These are phyloP conservation scores for Drosophila kanapiae DNA, from an alignment of 1,140 invertebrate genomes.

Conservation along the genomic window DNA sequence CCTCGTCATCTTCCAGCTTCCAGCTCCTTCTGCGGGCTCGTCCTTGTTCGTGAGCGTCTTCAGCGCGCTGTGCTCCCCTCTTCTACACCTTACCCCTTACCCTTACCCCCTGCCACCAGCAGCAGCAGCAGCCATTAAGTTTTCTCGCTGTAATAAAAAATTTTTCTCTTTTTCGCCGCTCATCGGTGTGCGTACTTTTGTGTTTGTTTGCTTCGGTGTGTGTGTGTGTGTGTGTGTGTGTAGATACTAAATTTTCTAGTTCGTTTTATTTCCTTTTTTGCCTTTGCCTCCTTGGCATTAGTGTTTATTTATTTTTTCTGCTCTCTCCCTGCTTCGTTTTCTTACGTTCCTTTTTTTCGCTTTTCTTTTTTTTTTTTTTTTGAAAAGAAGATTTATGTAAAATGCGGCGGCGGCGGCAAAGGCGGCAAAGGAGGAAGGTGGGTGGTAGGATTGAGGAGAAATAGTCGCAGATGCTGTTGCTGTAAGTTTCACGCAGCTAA, in stretches of 20 bases:
- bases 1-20: background rate
- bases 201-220: conserved; percentile 25
- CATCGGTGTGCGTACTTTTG: conserved; percentile 32
- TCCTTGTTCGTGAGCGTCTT: conserved; percentile 29
- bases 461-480: conserved; percentile 82
- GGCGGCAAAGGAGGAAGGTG: background rate
- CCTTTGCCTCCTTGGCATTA: conserved; percentile 73
- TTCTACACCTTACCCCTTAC: conserved; percentile 19
- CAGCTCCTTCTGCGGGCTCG: conserved; percentile 7
- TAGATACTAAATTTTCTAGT: conserved; percentile 84
- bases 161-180: conserved; percentile 67
- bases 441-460: conserved; percentile 34
- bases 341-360: conserved; percentile 14
- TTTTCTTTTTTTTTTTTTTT: conserved; percentile 52
- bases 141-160: conserved; percentile 83
- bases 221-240: conserved; percentile 59
- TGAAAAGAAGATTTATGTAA: conserved; percentile 83
- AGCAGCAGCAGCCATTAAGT: conserved; percentile 74
- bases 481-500: conserved; percentile 74
- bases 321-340: conserved; percentile 32
- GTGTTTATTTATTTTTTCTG: conserved; percentile 78
- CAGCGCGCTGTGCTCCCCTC: conserved; percentile 2
- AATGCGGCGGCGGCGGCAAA: conserved; percentile 48
- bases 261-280: conserved; percentile 70
- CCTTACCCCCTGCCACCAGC: too few species aligned